phyloP scores from a whole-genome alignment of 30 jellyfish, hydroid and myxozoan genomes.

The Sanderia malayensis region DNA sequence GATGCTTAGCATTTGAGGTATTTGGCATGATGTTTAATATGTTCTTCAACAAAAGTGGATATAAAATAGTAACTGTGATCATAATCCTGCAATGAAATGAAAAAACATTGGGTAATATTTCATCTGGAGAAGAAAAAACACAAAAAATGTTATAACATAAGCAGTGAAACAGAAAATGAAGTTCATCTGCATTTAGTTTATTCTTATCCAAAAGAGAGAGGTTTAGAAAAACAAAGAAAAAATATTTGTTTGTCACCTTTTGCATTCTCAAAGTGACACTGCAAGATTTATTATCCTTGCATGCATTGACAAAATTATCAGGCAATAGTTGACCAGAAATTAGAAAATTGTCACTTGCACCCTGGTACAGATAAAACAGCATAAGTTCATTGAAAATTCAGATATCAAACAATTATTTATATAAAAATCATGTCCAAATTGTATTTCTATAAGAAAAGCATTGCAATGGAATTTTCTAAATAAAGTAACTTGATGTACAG shows the following conservation, averaged over 20 bases:
- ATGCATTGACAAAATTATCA: conserved; percentile 71
- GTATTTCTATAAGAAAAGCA: not conserved
- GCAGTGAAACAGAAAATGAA: no score
- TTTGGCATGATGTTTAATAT: conserved; percentile 74
- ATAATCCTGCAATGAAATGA: conserved; percentile 60
- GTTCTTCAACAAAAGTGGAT: conserved; percentile 88
- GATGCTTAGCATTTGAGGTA: conserved; percentile 29
- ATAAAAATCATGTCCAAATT: no score
- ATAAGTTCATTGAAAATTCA: no score
- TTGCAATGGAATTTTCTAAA: not conserved
- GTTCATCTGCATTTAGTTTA: no score
- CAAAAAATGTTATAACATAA: no score
- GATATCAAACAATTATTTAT: no score
- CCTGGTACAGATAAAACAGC: no score
- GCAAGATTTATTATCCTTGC: conserved; percentile 43
- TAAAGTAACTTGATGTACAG: not conserved
- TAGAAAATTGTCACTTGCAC: conserved; percentile 65
- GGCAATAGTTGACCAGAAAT: conserved; percentile 81
- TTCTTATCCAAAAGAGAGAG: no score
- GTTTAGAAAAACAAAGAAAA: no score
- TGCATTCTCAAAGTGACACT: conserved; percentile 53
- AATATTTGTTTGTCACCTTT: conserved; percentile 40
- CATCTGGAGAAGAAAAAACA: no score
- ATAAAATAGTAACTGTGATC: conserved; percentile 89
- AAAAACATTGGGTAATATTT: no score